Conservation (phyloP, 2,113 vertebrate genomes). For the Chloropsis hardwickii region DNA sequence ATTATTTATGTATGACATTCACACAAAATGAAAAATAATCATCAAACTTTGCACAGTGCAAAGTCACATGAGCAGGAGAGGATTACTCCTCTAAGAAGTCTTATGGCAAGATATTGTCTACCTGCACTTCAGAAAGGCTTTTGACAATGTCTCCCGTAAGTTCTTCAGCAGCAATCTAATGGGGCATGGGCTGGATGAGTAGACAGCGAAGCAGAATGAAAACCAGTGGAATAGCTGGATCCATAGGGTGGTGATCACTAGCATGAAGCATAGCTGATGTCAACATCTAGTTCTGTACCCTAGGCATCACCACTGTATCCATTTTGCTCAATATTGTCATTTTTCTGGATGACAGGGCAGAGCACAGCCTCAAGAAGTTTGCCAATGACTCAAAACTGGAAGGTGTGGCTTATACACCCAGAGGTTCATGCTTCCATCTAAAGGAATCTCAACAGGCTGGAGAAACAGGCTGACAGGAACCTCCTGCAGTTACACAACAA, state of each 20-base stretch:
- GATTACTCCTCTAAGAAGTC: neutral
- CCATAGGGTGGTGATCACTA: neutral
- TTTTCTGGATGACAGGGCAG: rapidly evolving
- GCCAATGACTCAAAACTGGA: neutral
- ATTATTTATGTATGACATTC: neutral
- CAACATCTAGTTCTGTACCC: neutral
- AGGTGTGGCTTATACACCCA: neutral
- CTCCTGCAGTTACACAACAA: neutral
- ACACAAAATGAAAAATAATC: neutral
- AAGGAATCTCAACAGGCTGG: neutral
- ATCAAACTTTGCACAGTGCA: neutral
- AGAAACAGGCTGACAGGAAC: neutral
- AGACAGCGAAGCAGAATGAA: neutral
- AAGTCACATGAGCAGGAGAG: neutral
- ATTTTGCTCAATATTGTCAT: neutral
- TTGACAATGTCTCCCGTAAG: neutral
- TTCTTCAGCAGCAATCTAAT: neutral
- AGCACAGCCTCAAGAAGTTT: neutral
- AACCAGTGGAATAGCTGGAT: neutral
- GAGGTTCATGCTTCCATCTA: neutral
- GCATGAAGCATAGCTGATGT: neutral
- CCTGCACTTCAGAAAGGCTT: neutral
- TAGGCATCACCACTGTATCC: neutral
- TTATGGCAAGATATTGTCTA: neutral
- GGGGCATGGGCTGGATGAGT: neutral